These are phyloP conservation scores for Ceratina calcarata DNA, from an alignment of 1,140 invertebrate species.

Conservation along the genomic window DNA sequence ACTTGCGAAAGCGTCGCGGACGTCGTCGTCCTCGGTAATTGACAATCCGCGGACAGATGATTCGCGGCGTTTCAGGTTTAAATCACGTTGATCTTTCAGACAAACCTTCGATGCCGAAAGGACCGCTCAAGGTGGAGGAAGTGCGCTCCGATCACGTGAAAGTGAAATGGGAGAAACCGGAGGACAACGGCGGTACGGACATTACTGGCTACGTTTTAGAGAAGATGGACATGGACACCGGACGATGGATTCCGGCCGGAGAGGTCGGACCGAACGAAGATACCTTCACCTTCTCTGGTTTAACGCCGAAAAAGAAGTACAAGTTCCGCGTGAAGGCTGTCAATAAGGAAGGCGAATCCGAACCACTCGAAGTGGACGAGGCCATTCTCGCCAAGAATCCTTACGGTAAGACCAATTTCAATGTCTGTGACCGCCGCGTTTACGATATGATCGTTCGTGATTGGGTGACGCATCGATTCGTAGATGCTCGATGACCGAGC, in stretches of 20 bases:
- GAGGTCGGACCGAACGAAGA: slow-evolving; percentile 92
- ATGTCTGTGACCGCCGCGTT: not conserved
- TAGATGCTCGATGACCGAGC: too few relatives aligned
- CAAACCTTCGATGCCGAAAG: slow-evolving; percentile 91
- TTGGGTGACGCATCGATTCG: too few relatives aligned
- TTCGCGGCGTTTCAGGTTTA: not conserved
- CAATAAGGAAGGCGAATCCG: slow-evolving; percentile 99
- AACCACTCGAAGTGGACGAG: slow-evolving; percentile 95
- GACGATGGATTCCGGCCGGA: slow-evolving; percentile 94
- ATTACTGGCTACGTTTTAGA: slow-evolving; percentile 98
- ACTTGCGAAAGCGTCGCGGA: slow-evolving; percentile 91
- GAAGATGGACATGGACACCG: slow-evolving; percentile 97
- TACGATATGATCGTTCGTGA: too few relatives aligned
- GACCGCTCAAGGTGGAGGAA: slow-evolving; percentile 93
- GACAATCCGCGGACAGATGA: not conserved
- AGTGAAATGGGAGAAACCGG: slow-evolving; percentile 96
- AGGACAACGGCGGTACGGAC: slow-evolving; percentile 95
- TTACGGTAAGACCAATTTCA: slow-evolving; percentile 85
- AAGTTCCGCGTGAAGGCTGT: slow-evolving; percentile 99
- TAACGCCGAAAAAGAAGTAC: slow-evolving; percentile 98
- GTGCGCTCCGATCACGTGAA: slow-evolving; percentile 94
- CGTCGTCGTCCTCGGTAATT: slow-evolving; percentile 91
- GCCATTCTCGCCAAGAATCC: slow-evolving; percentile 96
- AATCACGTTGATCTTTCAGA: slow-evolving; percentile 80
- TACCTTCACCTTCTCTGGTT: slow-evolving; percentile 93